A percentile compares a stretch with the other conserved stretches of the same genome.
phyloP scores from a whole-genome alignment of 37 sponge, comb jelly and placozoan species.

The Aphrocallistes beatrix region DNA sequence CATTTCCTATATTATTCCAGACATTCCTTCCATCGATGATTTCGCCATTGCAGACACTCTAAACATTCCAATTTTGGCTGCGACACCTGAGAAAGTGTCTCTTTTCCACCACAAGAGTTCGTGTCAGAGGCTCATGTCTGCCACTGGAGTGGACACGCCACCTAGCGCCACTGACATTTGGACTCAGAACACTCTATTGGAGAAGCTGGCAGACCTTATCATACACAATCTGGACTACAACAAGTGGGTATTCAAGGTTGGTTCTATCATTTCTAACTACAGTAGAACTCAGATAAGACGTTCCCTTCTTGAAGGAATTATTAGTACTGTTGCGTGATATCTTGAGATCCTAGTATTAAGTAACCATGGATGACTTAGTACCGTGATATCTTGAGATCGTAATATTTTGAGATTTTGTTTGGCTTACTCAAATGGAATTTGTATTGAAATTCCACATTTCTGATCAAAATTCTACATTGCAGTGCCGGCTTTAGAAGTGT shows the following conservation, averaged over 20 bases:
- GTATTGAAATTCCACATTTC: too few relatives aligned
- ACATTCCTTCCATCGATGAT: constrained; percentile 55
- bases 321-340: too few relatives aligned
- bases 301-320: too few relatives aligned
- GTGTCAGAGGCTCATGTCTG: not conserved
- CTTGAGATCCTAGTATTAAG: too few relatives aligned
- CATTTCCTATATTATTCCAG: constrained; percentile 64
- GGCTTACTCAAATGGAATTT: too few relatives aligned
- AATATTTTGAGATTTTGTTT: too few relatives aligned
- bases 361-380: too few relatives aligned
- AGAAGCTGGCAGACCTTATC: not conserved
- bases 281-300: too few relatives aligned
- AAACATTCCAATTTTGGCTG: constrained; percentile 19
- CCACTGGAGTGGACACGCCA: not conserved
- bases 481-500: too few relatives aligned
- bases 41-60: constrained; percentile 63
- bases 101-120: constrained; percentile 4
- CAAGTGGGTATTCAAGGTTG: constrained; percentile 6
- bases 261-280: not conserved
- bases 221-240: not conserved
- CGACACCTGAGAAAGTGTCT: not conserved
- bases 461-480: too few relatives aligned
- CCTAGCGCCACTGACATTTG: not conserved
- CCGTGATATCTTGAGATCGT: too few relatives aligned
- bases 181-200: not conserved